These are phyloP conservation scores for Mesoclemmys tuberculata DNA, from an alignment of 2,113 vertebrate species.

Conservation along the genomic window DNA sequence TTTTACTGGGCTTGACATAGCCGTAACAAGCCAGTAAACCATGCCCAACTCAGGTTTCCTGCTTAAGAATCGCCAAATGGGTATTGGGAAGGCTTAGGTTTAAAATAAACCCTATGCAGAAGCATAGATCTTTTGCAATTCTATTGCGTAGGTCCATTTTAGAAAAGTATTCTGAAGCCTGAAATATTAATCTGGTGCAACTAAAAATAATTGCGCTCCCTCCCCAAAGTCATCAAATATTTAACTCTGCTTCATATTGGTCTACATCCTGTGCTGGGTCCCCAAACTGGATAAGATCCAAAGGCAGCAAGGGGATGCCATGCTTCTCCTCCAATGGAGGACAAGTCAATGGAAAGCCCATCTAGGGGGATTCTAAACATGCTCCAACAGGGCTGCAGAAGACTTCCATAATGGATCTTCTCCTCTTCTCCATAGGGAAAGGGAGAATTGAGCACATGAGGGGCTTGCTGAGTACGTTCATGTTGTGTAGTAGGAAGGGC, in stretches of 20 bases:
- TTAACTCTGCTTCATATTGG: not conserved
- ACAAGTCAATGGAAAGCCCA: not conserved
- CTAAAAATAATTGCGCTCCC: not conserved
- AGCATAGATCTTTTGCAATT: not conserved
- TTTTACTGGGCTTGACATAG: not conserved
- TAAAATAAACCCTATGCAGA: not conserved
- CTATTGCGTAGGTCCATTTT: not conserved
- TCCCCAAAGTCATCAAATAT: accelerated
- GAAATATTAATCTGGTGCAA: not conserved
- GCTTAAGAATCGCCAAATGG: not conserved
- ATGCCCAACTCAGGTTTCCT: not conserved
- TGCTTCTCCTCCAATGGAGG: not conserved
- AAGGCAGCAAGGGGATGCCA: too few species aligned
- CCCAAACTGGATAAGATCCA: too few species aligned
- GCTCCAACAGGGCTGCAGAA: not conserved
- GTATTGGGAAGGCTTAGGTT: not conserved
- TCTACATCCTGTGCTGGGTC: not conserved
- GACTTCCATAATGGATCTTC: not conserved
- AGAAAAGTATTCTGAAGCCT: not conserved
- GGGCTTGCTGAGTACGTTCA: not conserved
- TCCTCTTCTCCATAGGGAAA: not conserved
- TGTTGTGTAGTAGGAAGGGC: too few species aligned
- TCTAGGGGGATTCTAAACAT: not conserved
- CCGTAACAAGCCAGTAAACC: not conserved
- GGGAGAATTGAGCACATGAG: not conserved